Conservation (phyloP, 2,113 vertebrate species). For the Melanocharis versteri region DNA sequence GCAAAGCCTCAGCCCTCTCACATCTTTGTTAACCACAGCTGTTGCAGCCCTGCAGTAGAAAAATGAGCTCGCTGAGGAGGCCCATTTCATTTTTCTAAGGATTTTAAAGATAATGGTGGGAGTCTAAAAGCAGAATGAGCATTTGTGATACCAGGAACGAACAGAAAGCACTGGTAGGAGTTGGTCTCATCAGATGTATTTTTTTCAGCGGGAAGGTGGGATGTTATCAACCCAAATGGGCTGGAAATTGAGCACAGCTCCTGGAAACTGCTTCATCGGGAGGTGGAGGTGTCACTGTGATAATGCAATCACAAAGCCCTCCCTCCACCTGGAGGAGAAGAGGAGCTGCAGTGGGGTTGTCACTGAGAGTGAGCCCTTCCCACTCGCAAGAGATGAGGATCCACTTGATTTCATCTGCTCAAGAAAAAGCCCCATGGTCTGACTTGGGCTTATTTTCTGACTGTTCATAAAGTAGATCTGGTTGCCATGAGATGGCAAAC, state of each 20-base stretch:
- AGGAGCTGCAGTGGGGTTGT: neutral
- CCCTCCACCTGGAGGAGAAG: neutral
- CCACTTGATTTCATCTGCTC: neutral
- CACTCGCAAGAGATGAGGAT: neutral
- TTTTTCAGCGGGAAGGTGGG: neutral
- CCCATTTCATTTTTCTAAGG: neutral
- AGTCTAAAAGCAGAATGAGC: neutral
- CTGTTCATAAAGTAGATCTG: neutral
- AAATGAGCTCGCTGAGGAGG: neutral
- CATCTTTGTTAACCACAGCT: neutral
- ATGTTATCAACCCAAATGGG: neutral
- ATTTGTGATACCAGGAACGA: neutral
- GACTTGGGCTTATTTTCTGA: neutral
- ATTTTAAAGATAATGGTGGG: neutral
- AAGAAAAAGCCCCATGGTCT: neutral
- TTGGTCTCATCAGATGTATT: neutral
- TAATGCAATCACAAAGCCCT: neutral
- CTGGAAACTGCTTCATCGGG: neutral
- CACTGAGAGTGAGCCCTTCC: neutral
- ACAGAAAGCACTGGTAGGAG: neutral
- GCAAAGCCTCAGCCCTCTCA: neutral
- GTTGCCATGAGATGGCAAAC: neutral
- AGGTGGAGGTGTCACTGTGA: neutral
- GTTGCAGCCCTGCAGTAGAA: neutral
- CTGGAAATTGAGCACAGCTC: neutral